Base-by-base conservation (phyloP, 2,797 vertebrate species). In the Micropoecilia bifurca region DNA sequence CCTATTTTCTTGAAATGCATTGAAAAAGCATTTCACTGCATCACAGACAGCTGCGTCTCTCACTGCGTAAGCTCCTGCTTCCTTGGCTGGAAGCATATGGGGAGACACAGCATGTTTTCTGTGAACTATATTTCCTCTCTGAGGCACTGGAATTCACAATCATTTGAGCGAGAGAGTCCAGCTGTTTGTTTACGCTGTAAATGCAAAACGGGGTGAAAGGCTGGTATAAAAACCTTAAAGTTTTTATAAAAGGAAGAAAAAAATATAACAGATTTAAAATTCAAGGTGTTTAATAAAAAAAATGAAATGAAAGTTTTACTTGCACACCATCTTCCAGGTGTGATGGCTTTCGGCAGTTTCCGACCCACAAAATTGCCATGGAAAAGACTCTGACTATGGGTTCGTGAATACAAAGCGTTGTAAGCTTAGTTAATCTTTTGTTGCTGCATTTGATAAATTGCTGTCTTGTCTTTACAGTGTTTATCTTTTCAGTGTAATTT, bases 251-350 rank as follows among this genome's bases (percentile, higher is more conserved):
- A 57, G 33, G 18, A 71, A 55, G 50, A 57, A 75, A 13, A 16
- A n/a, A 61, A 77, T 83, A 76, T 80, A 83, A 89, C 77, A 88
- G 73, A 89, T 87, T 76, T 48, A 82, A 83, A 75, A 22, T 47
- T 10, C 30, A 72, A 48, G 71, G 7, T 47, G 25, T 72, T 72
- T 30, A 20, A 5, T 22, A 33, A 48, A 48, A 48, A 48, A 18
- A 41, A 68, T 1, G 3, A 8, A 66, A 36, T 20, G 16, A 68
- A 68, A 59, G 7, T 25, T 41, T 10, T 9, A 66, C 61, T 36
- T 36, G 16, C 18, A 39, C 30, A 39, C 8, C 59, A n/a, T 16
- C 33, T 66, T 39, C 8, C 39, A 20, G 33, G 33, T 33, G 20
- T 8, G 25, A 46, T 47, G 22, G 55, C 14, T 45, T 41, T 41